Evolutionary conservation across 92 coral and sea anemone genomes (phyloP), one percentile per base, ranked within the genome.

Genomic region (Phenganax stokvisi): DNA sequence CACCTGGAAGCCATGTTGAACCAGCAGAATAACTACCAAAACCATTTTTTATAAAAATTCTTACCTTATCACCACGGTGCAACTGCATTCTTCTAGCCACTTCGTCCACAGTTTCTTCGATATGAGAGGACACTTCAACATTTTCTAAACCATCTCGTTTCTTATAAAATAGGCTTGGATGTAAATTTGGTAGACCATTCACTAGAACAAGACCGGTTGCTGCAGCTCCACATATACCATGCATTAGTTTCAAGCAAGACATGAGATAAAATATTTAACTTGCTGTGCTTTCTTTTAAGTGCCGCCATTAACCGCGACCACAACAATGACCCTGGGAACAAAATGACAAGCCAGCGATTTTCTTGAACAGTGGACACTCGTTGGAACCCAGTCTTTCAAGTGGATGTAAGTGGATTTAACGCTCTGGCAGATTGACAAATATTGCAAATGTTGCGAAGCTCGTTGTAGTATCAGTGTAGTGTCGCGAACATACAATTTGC

Each of bases 11-110:
- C 92, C 87, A 84, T 13, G 91, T 88, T 51, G 99, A 91, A 54
- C 99, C 99, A n/a, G 92, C 94, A 59, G 97, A 96, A 80, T 88
- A 55, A 30, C 96, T 92, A 54, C 90, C 81, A 52, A 74, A 89
- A 9, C 96, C 93, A 73, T 89, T 83, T 83, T 90, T 88, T 55
- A 96, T 86, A 67, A 96, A 96, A 13, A 96, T 71, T 71, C 84
- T 85, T 51, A 96, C 89, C 66, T 92, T 92, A 60, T 79, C 87
- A 25, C 85, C 58, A 63, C 87, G 77, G 7, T 82, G 72, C 56
- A 90, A 65, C 64, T 80, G 79, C 85, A 96, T 72, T 80, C 86
- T 90, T 62, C 70, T 80, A 31, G 94, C 89, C 28, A 93, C 90
- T 47, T 92, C 90, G 11, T 75, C 71, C 65, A 91, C 90, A 63